Evolutionary conservation across 2,797 vertebrate genomes (phyloP), one percentile per base, ranked within the genome.

Genomic region (Urosaurus nigricauda): DNA sequence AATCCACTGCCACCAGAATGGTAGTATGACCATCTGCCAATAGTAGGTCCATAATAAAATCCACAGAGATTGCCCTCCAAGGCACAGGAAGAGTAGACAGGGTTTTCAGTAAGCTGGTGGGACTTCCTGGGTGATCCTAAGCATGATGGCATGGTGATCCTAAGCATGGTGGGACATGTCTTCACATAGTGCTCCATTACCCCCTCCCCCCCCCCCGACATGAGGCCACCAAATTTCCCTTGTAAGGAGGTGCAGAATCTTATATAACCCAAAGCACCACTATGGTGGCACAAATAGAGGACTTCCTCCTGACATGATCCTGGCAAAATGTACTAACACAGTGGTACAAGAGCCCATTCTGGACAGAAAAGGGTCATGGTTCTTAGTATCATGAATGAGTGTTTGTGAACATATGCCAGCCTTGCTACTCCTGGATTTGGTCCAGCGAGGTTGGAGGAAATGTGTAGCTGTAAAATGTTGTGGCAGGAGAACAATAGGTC

Each of bases 201-300:
- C n/a, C n/a, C n/a, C n/a, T n/a, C n/a, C n/a, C n/a, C 6, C 2
- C 35, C 16, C 5, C n/a, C 17, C 5, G 6, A 37, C n/a, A 5
- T 2, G 16, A 75, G 17, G 17, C 73, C 19, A 75, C 73, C 19
- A 40, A 40, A 24, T 24, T 75, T 24, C 21, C 26, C 65, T 68
- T 8, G 29, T 12, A 4, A 68, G 8, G 65, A 68, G 29, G 29
- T 68, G 65, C 26, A 32, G 26, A 65, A 7, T 65, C 63, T 65
- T 65, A 29, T 65, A 29, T 11, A 26, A 65, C 26, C 24, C 63
- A 65, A 65, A 65, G 24, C 29, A 0, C 63, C 63, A 3, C 58
- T 60, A 16, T 60, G 1, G 19, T 63, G 19, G 60, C 26, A 65
- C 16, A 26, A 65, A 7, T 29, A 14, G 63, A 65, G 7, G 26